These are phyloP conservation scores for Alethe castanea DNA, from an alignment of 2,113 vertebrate genomes.

Conservation along the genomic window DNA sequence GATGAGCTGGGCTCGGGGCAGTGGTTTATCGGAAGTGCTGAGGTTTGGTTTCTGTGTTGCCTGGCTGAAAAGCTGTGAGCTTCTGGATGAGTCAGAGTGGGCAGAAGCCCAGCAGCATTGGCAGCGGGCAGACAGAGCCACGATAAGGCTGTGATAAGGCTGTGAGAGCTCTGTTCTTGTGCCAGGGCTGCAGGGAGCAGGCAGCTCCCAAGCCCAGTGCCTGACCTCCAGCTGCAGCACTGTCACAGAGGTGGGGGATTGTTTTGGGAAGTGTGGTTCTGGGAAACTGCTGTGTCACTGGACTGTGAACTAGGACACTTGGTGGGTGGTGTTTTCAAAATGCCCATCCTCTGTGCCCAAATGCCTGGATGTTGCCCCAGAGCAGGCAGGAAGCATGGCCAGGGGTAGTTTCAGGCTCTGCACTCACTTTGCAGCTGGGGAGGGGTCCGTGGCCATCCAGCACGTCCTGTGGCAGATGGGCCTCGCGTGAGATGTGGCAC, in stretches of 20 bases:
- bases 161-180: rapidly evolving
- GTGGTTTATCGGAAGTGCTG: neutral
- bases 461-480: rapidly evolving
- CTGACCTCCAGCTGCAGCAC: neutral
- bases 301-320: neutral
- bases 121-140: neutral
- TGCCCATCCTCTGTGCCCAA: neutral
- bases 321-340: neutral
- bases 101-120: neutral
- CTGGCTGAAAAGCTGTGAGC: neutral
- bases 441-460: neutral
- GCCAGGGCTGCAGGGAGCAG: neutral
- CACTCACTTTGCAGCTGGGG: rapidly evolving
- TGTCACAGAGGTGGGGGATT: neutral
- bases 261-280: neutral
- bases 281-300: neutral
- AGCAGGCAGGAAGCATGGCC: neutral
- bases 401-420: neutral
- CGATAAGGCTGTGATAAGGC: neutral
- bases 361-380: neutral
- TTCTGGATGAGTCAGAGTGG: neutral
- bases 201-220: neutral
- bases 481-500: rapidly evolving
- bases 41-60: neutral
- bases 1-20: neutral